phyloP scores from a whole-genome alignment of 92 coral and sea anemone species.

The Scolanthus callimorphus region DNA sequence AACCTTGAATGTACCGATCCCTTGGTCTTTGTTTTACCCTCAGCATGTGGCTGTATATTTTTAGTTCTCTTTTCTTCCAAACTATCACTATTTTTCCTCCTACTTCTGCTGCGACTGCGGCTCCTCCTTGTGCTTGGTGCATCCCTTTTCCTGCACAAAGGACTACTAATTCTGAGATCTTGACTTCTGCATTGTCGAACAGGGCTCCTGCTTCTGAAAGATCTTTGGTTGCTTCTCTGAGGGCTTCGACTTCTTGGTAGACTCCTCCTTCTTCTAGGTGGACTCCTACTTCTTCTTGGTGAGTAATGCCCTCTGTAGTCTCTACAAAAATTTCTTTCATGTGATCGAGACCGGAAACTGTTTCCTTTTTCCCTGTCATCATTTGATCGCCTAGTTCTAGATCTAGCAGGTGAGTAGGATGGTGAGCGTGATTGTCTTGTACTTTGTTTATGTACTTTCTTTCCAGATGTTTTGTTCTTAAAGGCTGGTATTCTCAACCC shows the following conservation, averaged over 20 bases:
- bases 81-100: conserved; percentile 22
- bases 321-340: conserved; percentile 13
- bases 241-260: conserved; percentile 10
- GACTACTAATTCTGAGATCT: conserved; percentile 5
- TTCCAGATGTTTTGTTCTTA: conserved; percentile 2
- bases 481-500: conserved; percentile 35
- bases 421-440: conserved; percentile 19
- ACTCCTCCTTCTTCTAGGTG: conserved; percentile 10
- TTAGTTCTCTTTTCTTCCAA: conserved; percentile 31
- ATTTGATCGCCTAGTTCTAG: background rate
- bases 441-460: background rate
- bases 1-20: background rate
- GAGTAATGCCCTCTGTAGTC: conserved; percentile 4
- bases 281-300: conserved; percentile 3
- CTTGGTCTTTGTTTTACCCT: too few relatives aligned
- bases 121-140: background rate
- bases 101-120: conserved; percentile 16
- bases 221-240: background rate
- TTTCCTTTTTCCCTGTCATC: conserved; percentile 22
- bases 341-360: conserved; percentile 20
- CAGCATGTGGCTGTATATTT: too few relatives aligned
- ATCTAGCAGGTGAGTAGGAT: background rate
- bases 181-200: conserved; percentile 7
- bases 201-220: conserved; percentile 11
- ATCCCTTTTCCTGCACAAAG: conserved; percentile 1